Evolutionary conservation across 2,888 invertebrate genomes (phyloP).

Genomic region (Erebia ligea): DNA sequence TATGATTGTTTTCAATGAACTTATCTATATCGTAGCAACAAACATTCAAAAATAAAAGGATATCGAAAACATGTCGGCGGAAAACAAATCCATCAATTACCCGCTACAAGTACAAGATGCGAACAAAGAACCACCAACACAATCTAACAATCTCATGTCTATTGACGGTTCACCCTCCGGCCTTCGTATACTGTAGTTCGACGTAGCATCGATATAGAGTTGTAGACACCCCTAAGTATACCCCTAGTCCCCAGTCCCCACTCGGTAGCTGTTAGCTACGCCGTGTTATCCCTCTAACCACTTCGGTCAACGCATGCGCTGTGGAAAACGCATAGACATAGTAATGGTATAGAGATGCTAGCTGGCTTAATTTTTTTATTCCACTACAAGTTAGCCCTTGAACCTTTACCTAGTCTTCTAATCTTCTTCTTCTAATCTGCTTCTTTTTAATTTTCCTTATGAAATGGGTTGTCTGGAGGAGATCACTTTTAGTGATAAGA

Average conservation of each 20-base stretch:
- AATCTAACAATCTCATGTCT: conserved; percentile 22
- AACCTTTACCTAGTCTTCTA: too few relatives aligned
- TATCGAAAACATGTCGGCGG: not conserved
- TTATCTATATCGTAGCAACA: not conserved
- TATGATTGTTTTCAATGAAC: too few relatives aligned
- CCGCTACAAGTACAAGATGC: conserved; percentile 20
- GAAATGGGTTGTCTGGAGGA: too few relatives aligned
- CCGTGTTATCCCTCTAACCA: conserved; percentile 52
- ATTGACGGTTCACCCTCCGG: conserved; percentile 22
- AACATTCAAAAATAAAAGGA: not conserved
- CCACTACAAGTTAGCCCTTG: too few relatives aligned
- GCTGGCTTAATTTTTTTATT: not conserved
- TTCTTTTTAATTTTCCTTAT: too few relatives aligned
- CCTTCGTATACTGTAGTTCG: conserved; percentile 19
- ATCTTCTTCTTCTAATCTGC: too few relatives aligned
- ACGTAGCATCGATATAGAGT: conserved; percentile 24
- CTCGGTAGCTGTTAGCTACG: conserved; percentile 46
- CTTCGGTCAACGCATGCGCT: conserved; percentile 61
- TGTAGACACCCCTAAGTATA: conserved; percentile 40
- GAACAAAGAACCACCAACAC: conserved; percentile 23
- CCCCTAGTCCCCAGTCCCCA: conserved; percentile 40
- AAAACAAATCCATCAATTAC: conserved; percentile 25
- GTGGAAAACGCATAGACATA: conserved; percentile 39
- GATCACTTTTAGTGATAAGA: too few relatives aligned
- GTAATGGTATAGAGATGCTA: conserved; percentile 19